Percentiles rank a stretch among this genome's conserved stretches.
These are phyloP conservation scores for Sarcophaga peregrina DNA, from an alignment of 1,140 invertebrate genomes.

Conservation along the genomic window DNA sequence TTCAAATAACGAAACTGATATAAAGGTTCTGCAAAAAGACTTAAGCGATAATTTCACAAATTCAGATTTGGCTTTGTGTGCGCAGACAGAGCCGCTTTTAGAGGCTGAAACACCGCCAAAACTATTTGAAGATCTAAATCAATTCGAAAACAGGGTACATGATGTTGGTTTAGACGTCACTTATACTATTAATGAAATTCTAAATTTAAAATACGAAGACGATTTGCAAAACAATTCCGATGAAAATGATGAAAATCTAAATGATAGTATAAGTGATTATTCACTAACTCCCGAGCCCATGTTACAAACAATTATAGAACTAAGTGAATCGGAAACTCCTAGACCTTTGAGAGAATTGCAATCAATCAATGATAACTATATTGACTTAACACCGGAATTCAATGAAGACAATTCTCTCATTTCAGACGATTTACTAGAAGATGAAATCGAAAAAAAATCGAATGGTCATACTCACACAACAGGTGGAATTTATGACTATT, in stretches of 20 bases:
- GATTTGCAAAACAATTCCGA: not conserved
- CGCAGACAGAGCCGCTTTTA: not conserved
- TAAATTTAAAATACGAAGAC: conserved; percentile 7
- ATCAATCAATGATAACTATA: not conserved
- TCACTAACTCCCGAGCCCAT: not conserved
- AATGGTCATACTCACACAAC: not conserved
- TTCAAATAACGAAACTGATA: not conserved
- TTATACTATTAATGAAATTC: conserved; percentile 20
- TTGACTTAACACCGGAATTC: not conserved
- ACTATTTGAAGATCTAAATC: conserved; percentile 30
- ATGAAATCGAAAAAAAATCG: not conserved
- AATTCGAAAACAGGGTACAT: conserved; percentile 13
- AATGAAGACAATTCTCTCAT: not conserved
- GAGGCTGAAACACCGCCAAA: conserved; percentile 31
- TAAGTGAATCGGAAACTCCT: conserved; percentile 26
- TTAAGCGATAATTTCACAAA: not conserved
- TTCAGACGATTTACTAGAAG: conserved; percentile 34
- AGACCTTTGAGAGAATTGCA: not conserved
- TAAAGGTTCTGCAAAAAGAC: not conserved
- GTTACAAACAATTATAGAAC: conserved; percentile 34
- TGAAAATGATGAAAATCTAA: not conserved
- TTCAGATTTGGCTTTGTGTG: not conserved
- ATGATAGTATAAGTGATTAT: not conserved
- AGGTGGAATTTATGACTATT: not conserved
- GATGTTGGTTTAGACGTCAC: not conserved